phyloP scores from a whole-genome alignment of 2,113 vertebrate genomes.

The Ictidomys tridecemlineatus region DNA sequence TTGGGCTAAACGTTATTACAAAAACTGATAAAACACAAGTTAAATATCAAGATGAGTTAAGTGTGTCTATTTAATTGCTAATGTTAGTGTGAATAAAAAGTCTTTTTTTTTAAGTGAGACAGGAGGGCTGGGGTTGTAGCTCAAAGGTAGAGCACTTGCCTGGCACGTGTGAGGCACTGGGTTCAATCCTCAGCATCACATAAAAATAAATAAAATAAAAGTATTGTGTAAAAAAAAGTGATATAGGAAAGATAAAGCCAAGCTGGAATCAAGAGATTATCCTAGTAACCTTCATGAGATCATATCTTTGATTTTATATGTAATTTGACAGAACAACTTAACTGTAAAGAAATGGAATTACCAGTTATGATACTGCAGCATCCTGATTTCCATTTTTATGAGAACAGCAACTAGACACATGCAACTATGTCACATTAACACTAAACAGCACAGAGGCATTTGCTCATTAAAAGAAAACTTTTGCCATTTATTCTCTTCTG shows the following conservation, averaged over 20 bases:
- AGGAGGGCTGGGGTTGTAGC: background rate
- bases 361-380: background rate
- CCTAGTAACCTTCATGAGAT: background rate
- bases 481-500: background rate
- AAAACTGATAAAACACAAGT: slow-evolving; percentile 56
- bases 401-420: background rate
- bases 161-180: too few relatives aligned
- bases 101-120: background rate
- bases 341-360: slow-evolving; percentile 25
- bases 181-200: too few relatives aligned
- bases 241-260: background rate
- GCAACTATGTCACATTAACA: background rate
- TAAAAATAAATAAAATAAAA: slow-evolving; percentile 8
- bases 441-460: background rate
- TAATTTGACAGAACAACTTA: slow-evolving; percentile 31
- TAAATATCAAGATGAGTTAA: slow-evolving; percentile 27
- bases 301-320: background rate
- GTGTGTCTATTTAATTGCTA: slow-evolving; percentile 28
- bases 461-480: slow-evolving; percentile 50
- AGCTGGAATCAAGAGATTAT: background rate
- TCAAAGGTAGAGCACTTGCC: too few relatives aligned
- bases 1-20: background rate
- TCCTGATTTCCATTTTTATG: slow-evolving; percentile 32
- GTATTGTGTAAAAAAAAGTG: slow-evolving; percentile 38
- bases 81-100: slow-evolving; percentile 46